Evolutionary conservation across 2,113 vertebrate species (phyloP).

Genomic region (Gracilinanus agilis): DNA sequence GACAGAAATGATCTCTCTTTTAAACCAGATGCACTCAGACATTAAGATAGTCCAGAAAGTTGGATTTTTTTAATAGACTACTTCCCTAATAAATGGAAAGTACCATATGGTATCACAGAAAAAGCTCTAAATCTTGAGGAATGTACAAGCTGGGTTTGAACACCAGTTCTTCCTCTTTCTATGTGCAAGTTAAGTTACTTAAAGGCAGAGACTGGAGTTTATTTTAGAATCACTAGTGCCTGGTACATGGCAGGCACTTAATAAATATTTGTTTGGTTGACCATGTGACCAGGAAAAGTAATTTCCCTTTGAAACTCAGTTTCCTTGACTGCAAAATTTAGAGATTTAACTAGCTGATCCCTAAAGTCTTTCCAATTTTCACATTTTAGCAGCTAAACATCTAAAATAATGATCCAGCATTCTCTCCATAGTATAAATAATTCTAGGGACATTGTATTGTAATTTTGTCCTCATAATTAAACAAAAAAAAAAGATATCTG

Average conservation of each 20-base stretch:
- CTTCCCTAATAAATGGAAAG: neutral
- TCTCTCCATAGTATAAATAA: neutral
- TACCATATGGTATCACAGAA: neutral
- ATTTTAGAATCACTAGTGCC: neutral
- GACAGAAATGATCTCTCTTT: slow-evolving; percentile 26
- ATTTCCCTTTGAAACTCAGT: neutral
- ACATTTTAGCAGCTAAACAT: neutral
- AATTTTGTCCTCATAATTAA: neutral
- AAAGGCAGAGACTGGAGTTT: neutral
- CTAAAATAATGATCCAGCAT: neutral
- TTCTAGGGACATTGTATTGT: neutral
- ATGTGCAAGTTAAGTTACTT: neutral
- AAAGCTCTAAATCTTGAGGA: neutral
- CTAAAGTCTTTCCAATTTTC: neutral
- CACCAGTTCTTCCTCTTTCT: neutral
- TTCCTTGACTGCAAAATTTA: neutral
- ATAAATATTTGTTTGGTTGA: neutral
- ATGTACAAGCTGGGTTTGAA: neutral
- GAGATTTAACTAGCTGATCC: neutral
- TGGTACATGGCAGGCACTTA: neutral
- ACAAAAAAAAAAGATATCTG: neutral
- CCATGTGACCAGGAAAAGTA: neutral
- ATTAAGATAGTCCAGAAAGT: neutral
- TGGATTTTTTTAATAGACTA: neutral
- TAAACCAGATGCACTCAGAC: neutral